Percentiles rank a stretch among this genome's conserved stretches.
Evolutionary conservation across 2,797 vertebrate species (phyloP).

Genomic region (Gymnothorax reevesii): DNA sequence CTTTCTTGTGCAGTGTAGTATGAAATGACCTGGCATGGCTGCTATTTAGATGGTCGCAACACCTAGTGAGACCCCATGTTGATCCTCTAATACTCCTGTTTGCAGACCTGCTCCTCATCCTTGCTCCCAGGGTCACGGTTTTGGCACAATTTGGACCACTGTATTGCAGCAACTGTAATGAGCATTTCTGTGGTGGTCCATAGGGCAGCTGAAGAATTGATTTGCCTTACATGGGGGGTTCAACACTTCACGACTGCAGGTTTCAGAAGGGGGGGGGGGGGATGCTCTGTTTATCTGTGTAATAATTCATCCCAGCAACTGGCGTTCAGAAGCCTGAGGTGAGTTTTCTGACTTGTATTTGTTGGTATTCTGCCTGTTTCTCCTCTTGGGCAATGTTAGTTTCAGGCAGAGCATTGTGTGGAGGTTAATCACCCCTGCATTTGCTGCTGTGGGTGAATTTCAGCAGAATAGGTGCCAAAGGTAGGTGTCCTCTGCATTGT

Average conservation of each 20-base stretch:
- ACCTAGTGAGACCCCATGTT: neutral
- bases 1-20: neutral
- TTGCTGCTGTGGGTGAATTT: slow-evolving; percentile 2
- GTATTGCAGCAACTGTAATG: neutral
- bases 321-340: neutral
- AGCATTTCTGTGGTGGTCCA: neutral
- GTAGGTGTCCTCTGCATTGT: no score
- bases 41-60: no score
- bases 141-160: neutral
- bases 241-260: neutral
- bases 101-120: neutral
- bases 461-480: neutral
- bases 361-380: neutral
- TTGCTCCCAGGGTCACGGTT: neutral
- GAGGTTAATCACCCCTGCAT: neutral
- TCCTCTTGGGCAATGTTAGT: neutral
- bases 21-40: neutral
- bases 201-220: neutral
- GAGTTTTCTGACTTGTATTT: neutral
- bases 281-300: neutral
- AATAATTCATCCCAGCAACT: neutral
- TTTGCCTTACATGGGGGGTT: neutral
- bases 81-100: neutral
- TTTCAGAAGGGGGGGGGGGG: no score
- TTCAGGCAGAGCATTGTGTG: neutral